phyloP scores from a whole-genome alignment of 1,140 invertebrate species.

The Drosophila leontia region DNA sequence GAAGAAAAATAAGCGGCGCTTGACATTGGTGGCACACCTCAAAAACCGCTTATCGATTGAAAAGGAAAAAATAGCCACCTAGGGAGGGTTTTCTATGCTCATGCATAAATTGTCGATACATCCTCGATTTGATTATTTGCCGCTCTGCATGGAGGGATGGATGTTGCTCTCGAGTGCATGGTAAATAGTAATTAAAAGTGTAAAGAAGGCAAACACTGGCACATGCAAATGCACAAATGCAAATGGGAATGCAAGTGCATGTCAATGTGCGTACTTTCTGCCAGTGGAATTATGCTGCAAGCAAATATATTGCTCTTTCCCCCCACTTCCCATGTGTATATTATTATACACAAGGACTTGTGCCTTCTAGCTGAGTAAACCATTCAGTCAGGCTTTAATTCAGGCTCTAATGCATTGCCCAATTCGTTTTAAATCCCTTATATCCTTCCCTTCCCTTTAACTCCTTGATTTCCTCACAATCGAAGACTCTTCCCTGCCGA shows the following conservation, averaged over 20 bases:
- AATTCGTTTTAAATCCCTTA: slow-evolving; percentile 34
- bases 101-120: slow-evolving; percentile 69
- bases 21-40: slow-evolving; percentile 48
- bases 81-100: slow-evolving; percentile 1
- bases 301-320: slow-evolving; percentile 59
- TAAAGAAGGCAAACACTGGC: slow-evolving; percentile 74
- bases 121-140: slow-evolving; percentile 61
- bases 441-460: not conserved
- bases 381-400: slow-evolving; percentile 36
- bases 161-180: slow-evolving; percentile 62
- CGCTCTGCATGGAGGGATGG: slow-evolving; percentile 41
- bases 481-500: slow-evolving; percentile 59
- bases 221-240: slow-evolving; percentile 52
- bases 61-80: slow-evolving; percentile 16
- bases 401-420: slow-evolving; percentile 37
- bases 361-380: not conserved
- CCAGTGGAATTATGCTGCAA: slow-evolving; percentile 63
- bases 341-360: not conserved
- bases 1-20: slow-evolving; percentile 23
- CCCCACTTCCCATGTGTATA: slow-evolving; percentile 1
- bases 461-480: slow-evolving; percentile 32
- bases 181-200: slow-evolving; percentile 83
- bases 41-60: slow-evolving; percentile 22
- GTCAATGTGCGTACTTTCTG: slow-evolving; percentile 53
- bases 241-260: slow-evolving; percentile 32